Evolutionary conservation across 2,888 invertebrate species (phyloP).

Genomic region (Trichopria drosophilae): DNA sequence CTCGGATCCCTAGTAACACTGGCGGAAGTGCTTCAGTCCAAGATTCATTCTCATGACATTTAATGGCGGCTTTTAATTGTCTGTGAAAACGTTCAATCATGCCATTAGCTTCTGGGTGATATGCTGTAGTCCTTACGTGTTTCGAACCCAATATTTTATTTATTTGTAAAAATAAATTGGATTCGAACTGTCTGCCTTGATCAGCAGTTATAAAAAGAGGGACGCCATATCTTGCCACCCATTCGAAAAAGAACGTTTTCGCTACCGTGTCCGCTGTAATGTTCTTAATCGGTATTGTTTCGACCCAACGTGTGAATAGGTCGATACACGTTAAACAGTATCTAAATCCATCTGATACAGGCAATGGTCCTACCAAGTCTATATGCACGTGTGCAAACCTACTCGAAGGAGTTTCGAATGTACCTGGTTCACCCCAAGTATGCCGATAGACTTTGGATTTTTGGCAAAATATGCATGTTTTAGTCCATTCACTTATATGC

Average conservation of each 20-base stretch:
- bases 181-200: too few relatives aligned
- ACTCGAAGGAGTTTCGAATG: slow-evolving; percentile 40
- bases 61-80: too few relatives aligned
- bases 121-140: too few relatives aligned
- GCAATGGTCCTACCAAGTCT: slow-evolving; percentile 49
- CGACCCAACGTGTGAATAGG: slow-evolving; percentile 41
- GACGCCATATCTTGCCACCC: too few relatives aligned
- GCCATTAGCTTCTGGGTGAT: not conserved
- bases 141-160: too few relatives aligned
- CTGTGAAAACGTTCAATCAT: slow-evolving; percentile 37
- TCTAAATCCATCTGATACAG: slow-evolving; percentile 11
- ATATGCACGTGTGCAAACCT: slow-evolving; percentile 49
- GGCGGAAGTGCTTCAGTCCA: slow-evolving; percentile 33
- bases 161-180: too few relatives aligned
- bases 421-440: too few relatives aligned
- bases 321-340: slow-evolving; percentile 47
- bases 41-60: too few relatives aligned
- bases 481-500: slow-evolving; percentile 48
- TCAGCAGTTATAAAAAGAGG: too few relatives aligned
- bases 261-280: too few relatives aligned
- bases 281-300: too few relatives aligned
- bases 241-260: too few relatives aligned
- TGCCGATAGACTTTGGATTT: slow-evolving; percentile 46
- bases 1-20: slow-evolving; percentile 38
- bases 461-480: slow-evolving; percentile 48